Evolutionary conservation across 2,888 invertebrate genomes (phyloP).

Genomic region (Mimumesa dahlbomi): DNA sequence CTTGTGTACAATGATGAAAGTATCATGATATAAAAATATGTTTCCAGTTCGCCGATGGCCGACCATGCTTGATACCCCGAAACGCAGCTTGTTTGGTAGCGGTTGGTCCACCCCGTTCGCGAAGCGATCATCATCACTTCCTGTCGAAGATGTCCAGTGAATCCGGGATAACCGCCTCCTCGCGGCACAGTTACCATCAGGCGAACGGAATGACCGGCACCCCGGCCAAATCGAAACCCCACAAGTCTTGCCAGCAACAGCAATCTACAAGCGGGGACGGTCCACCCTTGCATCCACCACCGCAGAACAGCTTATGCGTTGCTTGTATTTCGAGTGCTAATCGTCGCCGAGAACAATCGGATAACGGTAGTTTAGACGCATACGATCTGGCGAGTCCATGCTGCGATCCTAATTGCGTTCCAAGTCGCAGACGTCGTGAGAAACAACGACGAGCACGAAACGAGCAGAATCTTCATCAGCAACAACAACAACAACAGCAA

Average conservation of each 20-base stretch:
- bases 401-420: constrained; percentile 92
- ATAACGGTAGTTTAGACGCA: constrained; percentile 90
- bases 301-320: constrained; percentile 73
- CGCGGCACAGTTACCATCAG: constrained; percentile 79
- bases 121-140: constrained; percentile 86
- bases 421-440: constrained; percentile 83
- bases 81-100: constrained; percentile 88
- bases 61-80: constrained; percentile 79
- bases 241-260: constrained; percentile 65
- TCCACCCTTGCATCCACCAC: constrained; percentile 46
- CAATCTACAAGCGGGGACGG: constrained; percentile 28
- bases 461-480: constrained; percentile 73
- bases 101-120: constrained; percentile 85
- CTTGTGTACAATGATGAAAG: no score
- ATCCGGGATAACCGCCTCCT: constrained; percentile 76
- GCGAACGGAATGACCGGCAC: constrained; percentile 74
- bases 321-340: constrained; percentile 78
- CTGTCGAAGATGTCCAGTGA: constrained; percentile 81
- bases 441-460: constrained; percentile 81
- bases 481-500: constrained; percentile 63
- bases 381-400: constrained; percentile 93
- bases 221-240: constrained; percentile 69
- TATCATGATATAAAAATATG: no score
- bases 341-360: constrained; percentile 69
- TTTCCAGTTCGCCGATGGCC: constrained; percentile 76